Percentiles rank a stretch among this genome's conserved stretches.
Conservation (phyloP, 2,888 invertebrate species). For the Harmothoe impar region DNA sequence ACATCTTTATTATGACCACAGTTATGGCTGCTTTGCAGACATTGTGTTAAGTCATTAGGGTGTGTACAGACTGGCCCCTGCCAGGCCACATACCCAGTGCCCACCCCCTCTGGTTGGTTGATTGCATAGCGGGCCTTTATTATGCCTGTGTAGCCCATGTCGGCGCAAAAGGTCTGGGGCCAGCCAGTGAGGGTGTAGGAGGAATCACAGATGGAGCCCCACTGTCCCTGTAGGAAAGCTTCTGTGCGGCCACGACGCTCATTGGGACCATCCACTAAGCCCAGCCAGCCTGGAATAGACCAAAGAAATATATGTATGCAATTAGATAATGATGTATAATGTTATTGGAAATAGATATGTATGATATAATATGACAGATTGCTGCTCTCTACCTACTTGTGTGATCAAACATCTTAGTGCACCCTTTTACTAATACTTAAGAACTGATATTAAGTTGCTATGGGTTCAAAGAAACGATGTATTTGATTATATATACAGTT, state of each 20-base stretch:
- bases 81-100: neutral
- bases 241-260: neutral
- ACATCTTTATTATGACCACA: too few species aligned
- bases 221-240: neutral
- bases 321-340: too few species aligned
- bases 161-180: neutral
- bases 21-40: too few species aligned
- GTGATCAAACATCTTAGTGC: too few species aligned
- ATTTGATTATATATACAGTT: too few species aligned
- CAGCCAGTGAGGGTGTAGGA: neutral
- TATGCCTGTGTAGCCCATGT: neutral
- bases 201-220: conserved; percentile 29
- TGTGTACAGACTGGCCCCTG: neutral
- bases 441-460: too few species aligned
- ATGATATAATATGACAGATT: too few species aligned
- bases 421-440: too few species aligned
- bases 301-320: too few species aligned
- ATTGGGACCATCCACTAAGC: neutral
- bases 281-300: neutral
- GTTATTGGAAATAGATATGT: too few species aligned
- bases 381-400: too few species aligned
- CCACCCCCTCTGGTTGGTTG: neutral
- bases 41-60: neutral
- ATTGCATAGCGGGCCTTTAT: neutral
- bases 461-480: too few species aligned